These are phyloP conservation scores for Polypedilum pembai DNA, from an alignment of 1,140 invertebrate genomes.

Conservation along the genomic window DNA sequence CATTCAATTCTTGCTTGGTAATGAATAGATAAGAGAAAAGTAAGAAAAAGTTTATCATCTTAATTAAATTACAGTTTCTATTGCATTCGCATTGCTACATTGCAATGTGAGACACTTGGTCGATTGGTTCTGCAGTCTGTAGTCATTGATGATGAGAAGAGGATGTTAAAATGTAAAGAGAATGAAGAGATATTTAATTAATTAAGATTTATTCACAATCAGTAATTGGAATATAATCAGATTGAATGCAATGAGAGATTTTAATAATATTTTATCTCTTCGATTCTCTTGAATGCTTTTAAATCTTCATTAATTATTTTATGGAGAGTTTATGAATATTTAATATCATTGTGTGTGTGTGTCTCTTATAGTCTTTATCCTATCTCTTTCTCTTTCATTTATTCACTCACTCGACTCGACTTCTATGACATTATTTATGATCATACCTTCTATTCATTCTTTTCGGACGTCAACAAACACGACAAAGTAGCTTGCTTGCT, in stretches of 20 bases:
- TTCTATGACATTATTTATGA: not conserved
- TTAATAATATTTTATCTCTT: not conserved
- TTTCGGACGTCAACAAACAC: conserved; percentile 10
- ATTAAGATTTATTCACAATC: conserved; percentile 23
- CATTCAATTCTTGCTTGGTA: not conserved
- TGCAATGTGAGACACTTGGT: not conserved
- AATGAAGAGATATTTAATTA: conserved; percentile 7
- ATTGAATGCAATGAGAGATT: not conserved
- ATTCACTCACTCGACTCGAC: not conserved
- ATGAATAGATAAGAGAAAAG: conserved; percentile 11
- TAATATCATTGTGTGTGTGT: no score
- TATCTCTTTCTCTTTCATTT: not conserved
- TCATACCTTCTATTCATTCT: not conserved
- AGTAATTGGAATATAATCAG: conserved; percentile 26
- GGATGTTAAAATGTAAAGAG: not conserved
- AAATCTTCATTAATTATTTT: not conserved
- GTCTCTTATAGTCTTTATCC: not conserved
- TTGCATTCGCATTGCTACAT: conserved; percentile 1
- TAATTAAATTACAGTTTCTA: conserved; percentile 27
- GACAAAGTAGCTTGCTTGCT: not conserved
- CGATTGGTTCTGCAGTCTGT: not conserved
- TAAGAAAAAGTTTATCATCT: not conserved
- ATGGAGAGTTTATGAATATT: not conserved
- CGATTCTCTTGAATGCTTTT: not conserved
- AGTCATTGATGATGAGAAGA: not conserved